phyloP scores from a whole-genome alignment of 2,797 vertebrate species.

The Botia almorhae region DNA sequence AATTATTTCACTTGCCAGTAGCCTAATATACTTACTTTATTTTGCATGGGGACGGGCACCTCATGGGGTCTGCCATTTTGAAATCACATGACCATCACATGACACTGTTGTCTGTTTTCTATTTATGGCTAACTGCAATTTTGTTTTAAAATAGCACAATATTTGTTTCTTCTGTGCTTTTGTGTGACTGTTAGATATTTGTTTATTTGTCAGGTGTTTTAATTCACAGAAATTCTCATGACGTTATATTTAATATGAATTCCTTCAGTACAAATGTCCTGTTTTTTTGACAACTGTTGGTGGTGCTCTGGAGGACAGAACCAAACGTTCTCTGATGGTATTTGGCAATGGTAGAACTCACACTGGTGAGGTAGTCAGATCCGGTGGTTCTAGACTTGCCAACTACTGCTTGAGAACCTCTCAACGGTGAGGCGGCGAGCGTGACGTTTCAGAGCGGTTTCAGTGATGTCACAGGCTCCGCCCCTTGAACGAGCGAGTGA shows the following conservation, averaged over 20 bases:
- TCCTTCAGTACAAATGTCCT: background rate
- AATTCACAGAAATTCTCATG: background rate
- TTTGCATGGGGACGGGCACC: background rate
- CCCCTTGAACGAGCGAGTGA: slow-evolving; percentile 82
- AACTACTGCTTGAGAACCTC: slow-evolving; percentile 88
- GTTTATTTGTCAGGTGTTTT: background rate
- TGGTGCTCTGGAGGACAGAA: slow-evolving; percentile 23
- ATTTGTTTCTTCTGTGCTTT: background rate
- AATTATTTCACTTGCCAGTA: background rate
- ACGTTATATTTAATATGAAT: background rate
- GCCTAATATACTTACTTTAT: background rate
- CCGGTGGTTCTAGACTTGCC: slow-evolving; percentile 99
- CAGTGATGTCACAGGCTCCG: slow-evolving; percentile 7
- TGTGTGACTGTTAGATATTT: background rate
- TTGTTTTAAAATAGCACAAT: too few species aligned
- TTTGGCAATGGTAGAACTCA: slow-evolving; percentile 99
- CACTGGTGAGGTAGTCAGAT: slow-evolving; percentile 98
- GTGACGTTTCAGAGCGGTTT: background rate
- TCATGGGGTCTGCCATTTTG: background rate
- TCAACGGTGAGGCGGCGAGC: slow-evolving; percentile 18
- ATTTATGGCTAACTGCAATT: too few species aligned
- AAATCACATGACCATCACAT: background rate
- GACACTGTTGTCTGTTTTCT: too few species aligned
- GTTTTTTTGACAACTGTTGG: background rate
- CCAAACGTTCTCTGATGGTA: slow-evolving; percentile 80